phyloP scores from a whole-genome alignment of 2,888 invertebrate species.

The Nudaria mundana region DNA sequence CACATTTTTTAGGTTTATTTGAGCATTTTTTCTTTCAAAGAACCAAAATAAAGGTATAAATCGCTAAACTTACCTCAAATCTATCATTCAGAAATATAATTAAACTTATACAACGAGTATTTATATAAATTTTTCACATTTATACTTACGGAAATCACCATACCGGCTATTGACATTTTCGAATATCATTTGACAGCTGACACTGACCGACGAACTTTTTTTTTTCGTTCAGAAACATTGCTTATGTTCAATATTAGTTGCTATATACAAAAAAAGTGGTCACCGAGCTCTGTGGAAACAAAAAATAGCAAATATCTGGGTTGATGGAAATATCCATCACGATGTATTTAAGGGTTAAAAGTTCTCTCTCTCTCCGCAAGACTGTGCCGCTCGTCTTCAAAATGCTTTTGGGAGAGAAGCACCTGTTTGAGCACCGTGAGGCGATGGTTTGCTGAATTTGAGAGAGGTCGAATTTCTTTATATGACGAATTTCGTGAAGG shows the following conservation, averaged over 20 bases:
- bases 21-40: not conserved
- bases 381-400: too few relatives aligned
- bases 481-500: too few relatives aligned
- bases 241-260: not conserved
- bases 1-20: not conserved
- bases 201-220: not conserved
- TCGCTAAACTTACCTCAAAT: not conserved
- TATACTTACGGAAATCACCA: not conserved
- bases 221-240: too few relatives aligned
- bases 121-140: not conserved
- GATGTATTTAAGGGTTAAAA: not conserved
- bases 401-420: too few relatives aligned
- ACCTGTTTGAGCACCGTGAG: too few relatives aligned
- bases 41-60: not conserved
- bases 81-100: not conserved
- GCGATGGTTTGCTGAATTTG: too few relatives aligned
- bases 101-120: not conserved
- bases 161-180: not conserved
- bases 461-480: too few relatives aligned
- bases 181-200: not conserved
- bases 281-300: not conserved
- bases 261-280: not conserved
- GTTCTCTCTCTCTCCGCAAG: too few relatives aligned
- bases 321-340: not conserved
- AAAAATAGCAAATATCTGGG: not conserved